Base-by-base conservation (phyloP, 2,888 invertebrate species). In the Polyommatus icarus region DNA sequence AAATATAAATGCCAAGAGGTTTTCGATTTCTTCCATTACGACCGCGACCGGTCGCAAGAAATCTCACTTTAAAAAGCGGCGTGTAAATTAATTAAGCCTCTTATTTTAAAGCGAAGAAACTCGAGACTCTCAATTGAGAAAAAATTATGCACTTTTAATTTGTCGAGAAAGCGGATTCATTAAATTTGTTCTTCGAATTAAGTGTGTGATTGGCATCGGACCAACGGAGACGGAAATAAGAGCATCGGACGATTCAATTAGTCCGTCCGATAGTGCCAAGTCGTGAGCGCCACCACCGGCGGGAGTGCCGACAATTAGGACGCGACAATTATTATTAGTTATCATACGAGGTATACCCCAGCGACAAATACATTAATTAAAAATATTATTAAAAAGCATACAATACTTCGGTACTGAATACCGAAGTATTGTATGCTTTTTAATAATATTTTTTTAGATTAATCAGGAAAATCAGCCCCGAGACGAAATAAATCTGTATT, bases 131-230 rank as follows among this genome's bases (percentile, higher is more conserved):
- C 54, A 29, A 75, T 75, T 75, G 50, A 40, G 50, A 75, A 75
- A 50, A 54, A 54, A 77, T 46, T 77, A 12, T 73, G 57, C 36
- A 24, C 73, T 59, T 77, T 73, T 15, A 59, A 73, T 57, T 72
- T 40, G 57, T 73, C 72, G 73, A 77, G 77, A 77, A 77, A 77
- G 77, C 77, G 77, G 77, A 77, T 72, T 77, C 73, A 77, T 77
- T 76, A 79, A 80, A 77, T 76, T 76, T 79, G 77, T 76, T 77
- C 71, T 79, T 79, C 46, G 71, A 71, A 71, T 78, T 73, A 79
- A 81, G 81, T 80, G 79, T 77, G 79, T 77, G 78, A 80, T 81
- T 82, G 82, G 82, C 82, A 82, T 71, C 76, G 79, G 73, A 81
- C 81, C 81, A 82, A 81, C 72, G 76, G 78, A 78, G 76, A 78